Conservation (phyloP, 1,140 invertebrate genomes). For the Ridgeia piscesae region DNA sequence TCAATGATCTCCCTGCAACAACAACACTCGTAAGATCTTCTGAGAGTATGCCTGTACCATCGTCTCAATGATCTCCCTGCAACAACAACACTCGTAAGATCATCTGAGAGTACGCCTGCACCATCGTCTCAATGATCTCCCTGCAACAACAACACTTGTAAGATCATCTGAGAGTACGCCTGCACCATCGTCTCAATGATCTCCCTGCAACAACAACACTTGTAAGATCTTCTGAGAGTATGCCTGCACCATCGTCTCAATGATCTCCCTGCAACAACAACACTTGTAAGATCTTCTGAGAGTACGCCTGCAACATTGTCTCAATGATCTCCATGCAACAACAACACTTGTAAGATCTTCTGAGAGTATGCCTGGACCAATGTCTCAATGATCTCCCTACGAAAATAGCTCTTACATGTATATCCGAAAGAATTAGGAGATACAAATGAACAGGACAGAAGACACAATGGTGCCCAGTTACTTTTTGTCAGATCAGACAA, state of each 20-base stretch:
- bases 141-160: slow-evolving; percentile 64
- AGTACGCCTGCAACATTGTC: slow-evolving; percentile 97
- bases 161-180: slow-evolving; percentile 95
- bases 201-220: slow-evolving; percentile 68
- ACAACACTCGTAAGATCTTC: slow-evolving; percentile 76
- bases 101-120: slow-evolving; percentile 94
- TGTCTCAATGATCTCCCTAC: slow-evolving; percentile 96
- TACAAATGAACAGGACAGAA: no score
- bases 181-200: slow-evolving; percentile 99
- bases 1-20: slow-evolving; percentile 92
- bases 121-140: slow-evolving; percentile 99
- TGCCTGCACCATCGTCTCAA: slow-evolving; percentile 98
- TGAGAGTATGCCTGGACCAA: slow-evolving; percentile 98
- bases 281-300: slow-evolving; percentile 70
- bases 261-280: slow-evolving; percentile 80
- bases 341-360: slow-evolving; percentile 61
- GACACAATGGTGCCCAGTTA: slow-evolving; percentile 11
- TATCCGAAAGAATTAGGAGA: no score
- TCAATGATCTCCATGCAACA: slow-evolving; percentile 92
- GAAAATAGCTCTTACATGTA: slow-evolving; percentile 70
- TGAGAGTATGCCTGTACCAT: slow-evolving; percentile 98
- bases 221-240: slow-evolving; percentile 95
- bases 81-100: slow-evolving; percentile 70
- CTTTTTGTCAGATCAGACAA: slow-evolving; percentile 20
- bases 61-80: slow-evolving; percentile 96